Evolutionary conservation across 2,113 vertebrate genomes (phyloP), one percentile per base, ranked within the genome.

Genomic region (Phocoena phocoena): DNA sequence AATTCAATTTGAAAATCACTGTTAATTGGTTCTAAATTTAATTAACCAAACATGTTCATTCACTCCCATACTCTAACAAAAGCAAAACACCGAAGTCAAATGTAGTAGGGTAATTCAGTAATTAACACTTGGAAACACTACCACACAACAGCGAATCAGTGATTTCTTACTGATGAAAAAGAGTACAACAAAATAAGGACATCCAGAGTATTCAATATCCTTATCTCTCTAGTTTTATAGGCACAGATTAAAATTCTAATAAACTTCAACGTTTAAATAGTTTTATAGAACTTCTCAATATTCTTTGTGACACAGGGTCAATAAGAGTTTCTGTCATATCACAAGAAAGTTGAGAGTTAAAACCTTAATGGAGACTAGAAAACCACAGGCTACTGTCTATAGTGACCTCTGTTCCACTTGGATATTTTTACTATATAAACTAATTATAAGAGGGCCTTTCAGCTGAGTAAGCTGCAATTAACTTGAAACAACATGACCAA

Each of bases 1-100:
- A 92, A 90, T 63, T 92, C 31, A 83, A 50, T 58, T 38, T 89
- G 62, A 93, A 97, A 92, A 95, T 74, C 33, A 74, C 3, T 84
- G 5, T n/a, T 31, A 93, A 88, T 8, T 95, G 20, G 70, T 87
- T 96, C 18, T 77, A 84, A 96, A 55, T 38, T 90, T 80, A 95
- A 96, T 65, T 83, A 88, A 79, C 17, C 28, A 93, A 97, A 94
- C 31, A 89, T 8, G 25, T n/a, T 83, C 38, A 90, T n/a, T 79
- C n/a, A 90, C 18, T 93, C 15, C 15, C 17, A 70, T 79, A 79
- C 3, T n/a, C 63, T 88, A 87, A 89, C 85, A 83, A 94, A 89
- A 84, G 28, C 26, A 55, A 74, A 74, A 90, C 62, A 67, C n/a
- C 6, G 71, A 70, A 82, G 50, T 67, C 28, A n/a, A 92, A 90